Base-by-base conservation (phyloP, 1,140 invertebrate species). In the silkworm (Bombyx mori) region DNA sequence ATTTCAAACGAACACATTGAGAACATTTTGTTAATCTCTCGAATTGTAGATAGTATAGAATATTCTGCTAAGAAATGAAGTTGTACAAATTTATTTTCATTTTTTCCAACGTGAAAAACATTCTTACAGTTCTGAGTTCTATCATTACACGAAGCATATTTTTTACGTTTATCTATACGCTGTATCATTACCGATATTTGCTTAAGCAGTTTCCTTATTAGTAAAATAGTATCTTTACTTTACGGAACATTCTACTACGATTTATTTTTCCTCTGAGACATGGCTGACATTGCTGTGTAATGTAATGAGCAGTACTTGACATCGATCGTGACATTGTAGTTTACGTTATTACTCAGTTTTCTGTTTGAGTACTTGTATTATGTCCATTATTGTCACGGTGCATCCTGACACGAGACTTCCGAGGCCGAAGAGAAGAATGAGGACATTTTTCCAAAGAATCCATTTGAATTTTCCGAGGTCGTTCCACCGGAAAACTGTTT, bases 401-500 rank as follows among this genome's bases (percentile, higher is more conserved):
- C 83, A 86, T 6, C 94, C 93, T 5, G 91, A 91, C 46, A 93
- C 59, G 8, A 95, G 73, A 22, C 91, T 91, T 45, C 91, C 77
- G 0, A 92, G 12, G 5, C 93, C 88, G 48, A 94, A 90, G 0
- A 91, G 8, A 1, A 90, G 61, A 2, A 95, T 88, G 2, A 91
- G 51, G 3, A 88, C 26, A 62, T 95, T 93, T 71, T 94, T 95
- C 67, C 89, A 86, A 1, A 94, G 71, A 42, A 90, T 89, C 93
- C 93, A 94, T 7, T 92, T 90, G 53, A 73, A 88, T 42, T 58
- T 74, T 10, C 93, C 93, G 2, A 93, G 88, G 43, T 90, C 86
- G 42, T 92, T 88, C 90, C 91, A 93, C 57, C 89, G 82, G 22
- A 92, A 91, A 0, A 93, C 89, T 0, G 94, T 93, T 69, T 98